These are phyloP conservation scores for Neomorphus geoffroyi DNA, from an alignment of 2,797 vertebrate genomes.

Conservation along the genomic window DNA sequence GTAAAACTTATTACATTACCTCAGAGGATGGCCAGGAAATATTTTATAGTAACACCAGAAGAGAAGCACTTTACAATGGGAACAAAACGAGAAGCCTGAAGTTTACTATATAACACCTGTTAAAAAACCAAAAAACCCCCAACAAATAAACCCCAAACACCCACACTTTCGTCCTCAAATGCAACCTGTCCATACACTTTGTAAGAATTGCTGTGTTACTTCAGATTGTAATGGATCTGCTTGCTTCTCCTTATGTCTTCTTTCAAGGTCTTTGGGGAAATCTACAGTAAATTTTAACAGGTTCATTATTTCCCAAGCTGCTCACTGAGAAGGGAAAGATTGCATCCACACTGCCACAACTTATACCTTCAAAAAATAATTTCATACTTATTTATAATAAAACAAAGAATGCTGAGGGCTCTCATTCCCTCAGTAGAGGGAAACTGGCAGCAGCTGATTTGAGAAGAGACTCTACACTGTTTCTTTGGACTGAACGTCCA, in stretches of 20 bases:
- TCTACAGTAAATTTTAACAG: neutral
- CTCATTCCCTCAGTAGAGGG: neutral
- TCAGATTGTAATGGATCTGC: neutral
- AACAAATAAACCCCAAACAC: neutral
- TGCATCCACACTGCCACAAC: too few species aligned
- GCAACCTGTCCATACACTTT: neutral
- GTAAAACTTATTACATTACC: slow-evolving; percentile 31
- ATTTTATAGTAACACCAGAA: neutral
- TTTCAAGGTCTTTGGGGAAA: neutral
- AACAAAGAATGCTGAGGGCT: neutral
- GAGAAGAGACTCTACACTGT: neutral
- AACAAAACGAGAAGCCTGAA: neutral
- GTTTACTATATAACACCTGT: neutral
- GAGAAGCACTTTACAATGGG: neutral
- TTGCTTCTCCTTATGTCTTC: neutral
- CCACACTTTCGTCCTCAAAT: neutral
- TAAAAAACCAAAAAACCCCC: neutral
- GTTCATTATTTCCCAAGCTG: neutral
- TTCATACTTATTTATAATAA: neutral
- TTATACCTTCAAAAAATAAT: neutral
- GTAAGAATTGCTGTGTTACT: neutral
- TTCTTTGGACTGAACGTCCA: neutral
- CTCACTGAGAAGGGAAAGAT: neutral
- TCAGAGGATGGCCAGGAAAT: neutral
- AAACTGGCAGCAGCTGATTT: neutral